Evolutionary conservation across 2,113 vertebrate species (phyloP).

Genomic region (Brienomyrus brachyistius): DNA sequence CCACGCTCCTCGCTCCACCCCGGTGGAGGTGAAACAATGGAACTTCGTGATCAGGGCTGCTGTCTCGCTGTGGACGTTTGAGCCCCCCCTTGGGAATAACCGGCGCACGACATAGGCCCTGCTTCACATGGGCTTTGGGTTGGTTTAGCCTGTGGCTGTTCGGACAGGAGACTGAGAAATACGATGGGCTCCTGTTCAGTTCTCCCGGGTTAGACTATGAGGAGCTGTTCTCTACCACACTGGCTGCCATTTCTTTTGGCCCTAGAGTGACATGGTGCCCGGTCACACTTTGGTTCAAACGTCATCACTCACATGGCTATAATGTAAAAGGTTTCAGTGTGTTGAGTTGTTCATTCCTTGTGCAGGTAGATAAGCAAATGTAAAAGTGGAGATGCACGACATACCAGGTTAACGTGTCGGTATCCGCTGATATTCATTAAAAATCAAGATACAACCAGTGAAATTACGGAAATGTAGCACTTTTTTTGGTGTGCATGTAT

Average conservation of each 20-base stretch:
- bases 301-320: neutral
- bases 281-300: neutral
- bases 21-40: neutral
- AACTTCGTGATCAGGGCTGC: neutral
- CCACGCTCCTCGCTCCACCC: neutral
- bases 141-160: neutral
- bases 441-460: neutral
- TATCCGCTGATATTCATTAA: neutral
- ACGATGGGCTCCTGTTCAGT: neutral
- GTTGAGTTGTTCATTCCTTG: neutral
- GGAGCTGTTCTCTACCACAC: neutral
- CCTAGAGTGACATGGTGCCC: neutral
- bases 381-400: neutral
- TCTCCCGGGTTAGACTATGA: neutral
- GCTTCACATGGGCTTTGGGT: neutral
- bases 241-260: neutral
- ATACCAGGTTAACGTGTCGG: neutral
- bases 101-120: neutral
- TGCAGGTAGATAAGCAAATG: neutral
- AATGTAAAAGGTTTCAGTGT: neutral
- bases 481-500: neutral
- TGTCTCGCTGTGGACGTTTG: neutral
- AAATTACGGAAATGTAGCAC: neutral
- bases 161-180: neutral
- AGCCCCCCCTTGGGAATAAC: neutral